Base-by-base conservation (phyloP, 2,113 vertebrate species). In the Acrocephalus kingi region DNA sequence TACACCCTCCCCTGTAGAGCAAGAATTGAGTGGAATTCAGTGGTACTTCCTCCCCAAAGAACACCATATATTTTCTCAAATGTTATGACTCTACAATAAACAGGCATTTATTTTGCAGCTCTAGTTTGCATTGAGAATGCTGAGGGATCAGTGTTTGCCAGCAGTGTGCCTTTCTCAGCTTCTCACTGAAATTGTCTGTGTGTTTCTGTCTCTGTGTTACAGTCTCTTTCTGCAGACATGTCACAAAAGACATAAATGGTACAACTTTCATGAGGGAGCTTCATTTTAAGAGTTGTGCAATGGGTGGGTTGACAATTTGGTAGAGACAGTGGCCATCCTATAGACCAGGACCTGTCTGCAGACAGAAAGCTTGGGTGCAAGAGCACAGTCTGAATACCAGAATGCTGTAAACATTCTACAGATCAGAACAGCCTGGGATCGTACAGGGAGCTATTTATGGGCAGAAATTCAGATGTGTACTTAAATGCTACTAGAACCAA, bases 271-370 rank as follows among this genome's bases (percentile, higher is more conserved):
- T 5, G 39, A 46, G 25, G 35, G 16, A 76, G 28, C 18, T 39
- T 49, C 28, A 2, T 56, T 66, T 45, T 54, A 49, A 41, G 19
- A 61, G 31, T 13, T n/a, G 37, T 0, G 0, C 28, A 25, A 15
- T 10, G 22, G 16, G 11, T n/a, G 30, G 12, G 11, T 19, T 83
- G 33, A 18, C 25, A 30, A 31, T 43, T 45, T 82, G 27, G 31
- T 30, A 64, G 61, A 76, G 48, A 31, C 2, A 5, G 15, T 46
- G 31, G 13, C 25, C 23, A 19, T 69, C 31, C 3, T 3, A 14
- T 24, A 43, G 59, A 6, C 30, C 51, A 59, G 19, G 56, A 87
- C 21, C 15, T 67, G 10, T 9, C 51, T 74, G 73, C 37, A 66
- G 46, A 18, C 71, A 72, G 17, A 4, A 33, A 43, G 4, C 66